Evolutionary conservation across 2,888 invertebrate species (phyloP).

Genomic region (Fragum fragum): DNA sequence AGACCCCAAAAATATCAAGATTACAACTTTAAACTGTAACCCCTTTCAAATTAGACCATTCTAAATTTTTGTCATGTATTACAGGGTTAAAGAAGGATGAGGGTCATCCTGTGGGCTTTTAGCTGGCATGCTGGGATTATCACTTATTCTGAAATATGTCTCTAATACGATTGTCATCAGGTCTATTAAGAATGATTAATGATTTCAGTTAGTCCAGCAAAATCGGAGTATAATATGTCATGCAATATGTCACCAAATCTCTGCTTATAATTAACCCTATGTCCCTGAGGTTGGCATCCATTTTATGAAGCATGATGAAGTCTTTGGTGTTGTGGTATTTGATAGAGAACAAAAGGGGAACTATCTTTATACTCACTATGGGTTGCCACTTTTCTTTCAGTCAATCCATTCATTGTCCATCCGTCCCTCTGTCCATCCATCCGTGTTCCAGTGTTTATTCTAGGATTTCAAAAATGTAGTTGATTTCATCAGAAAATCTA

Average conservation of each 20-base stretch:
- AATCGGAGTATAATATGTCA: constrained; percentile 23
- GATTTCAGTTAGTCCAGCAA: constrained; percentile 9
- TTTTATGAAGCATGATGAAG: not conserved
- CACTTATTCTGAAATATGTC: constrained; percentile 18
- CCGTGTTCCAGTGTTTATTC: no score
- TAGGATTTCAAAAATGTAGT: no score
- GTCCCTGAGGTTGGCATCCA: not conserved
- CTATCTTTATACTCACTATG: no score
- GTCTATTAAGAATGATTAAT: constrained; percentile 25
- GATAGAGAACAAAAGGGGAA: no score
- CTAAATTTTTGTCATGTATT: no score
- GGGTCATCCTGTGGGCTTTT: not conserved
- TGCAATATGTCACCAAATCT: constrained; percentile 7
- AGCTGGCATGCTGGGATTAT: constrained; percentile 22
- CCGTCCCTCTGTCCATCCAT: not conserved
- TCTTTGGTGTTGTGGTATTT: no score
- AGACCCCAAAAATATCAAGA: no score
- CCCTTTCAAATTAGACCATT: no score
- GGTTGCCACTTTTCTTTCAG: no score
- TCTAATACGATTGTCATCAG: constrained; percentile 19
- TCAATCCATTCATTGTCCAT: not conserved
- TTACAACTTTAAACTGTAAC: no score
- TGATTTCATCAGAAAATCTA: no score
- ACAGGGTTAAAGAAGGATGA: not conserved
- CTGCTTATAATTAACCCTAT: constrained; percentile 1